A percentile compares a stretch with the other conserved stretches of the same genome.
Conservation (phyloP, 2,797 vertebrate genomes). For the Microctenopoma steveboyesi region DNA sequence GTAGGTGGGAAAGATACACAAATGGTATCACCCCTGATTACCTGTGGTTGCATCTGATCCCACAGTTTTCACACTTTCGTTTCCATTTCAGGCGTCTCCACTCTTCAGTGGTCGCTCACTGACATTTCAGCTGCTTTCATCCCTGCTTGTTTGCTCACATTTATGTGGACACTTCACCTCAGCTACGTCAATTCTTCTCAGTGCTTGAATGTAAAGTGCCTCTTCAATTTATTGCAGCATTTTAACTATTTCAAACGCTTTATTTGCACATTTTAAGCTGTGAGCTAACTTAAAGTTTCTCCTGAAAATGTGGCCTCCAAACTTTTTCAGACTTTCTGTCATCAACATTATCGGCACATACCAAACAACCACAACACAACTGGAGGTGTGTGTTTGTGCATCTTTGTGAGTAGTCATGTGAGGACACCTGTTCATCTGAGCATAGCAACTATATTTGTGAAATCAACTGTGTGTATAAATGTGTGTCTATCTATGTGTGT, state of each 20-base stretch:
- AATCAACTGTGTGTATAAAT: conserved; percentile 52
- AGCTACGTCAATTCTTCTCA: not conserved
- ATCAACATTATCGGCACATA: conserved; percentile 11
- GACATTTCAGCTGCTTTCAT: not conserved
- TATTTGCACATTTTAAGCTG: not conserved
- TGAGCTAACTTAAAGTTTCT: not conserved
- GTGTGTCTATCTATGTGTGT: conserved; percentile 19
- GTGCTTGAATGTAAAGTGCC: not conserved
- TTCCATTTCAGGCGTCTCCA: not conserved
- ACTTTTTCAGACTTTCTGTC: conserved; percentile 11
- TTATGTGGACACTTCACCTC: not conserved
- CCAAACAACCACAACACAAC: conserved; percentile 6
- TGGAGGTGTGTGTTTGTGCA: conserved; percentile 25
- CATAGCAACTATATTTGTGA: conserved; percentile 55
- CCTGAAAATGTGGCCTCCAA: not conserved
- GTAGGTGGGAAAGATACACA: not conserved
- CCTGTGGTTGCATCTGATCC: not conserved
- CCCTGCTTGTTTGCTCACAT: not conserved
- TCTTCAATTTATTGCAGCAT: not conserved
- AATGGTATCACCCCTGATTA: not conserved
- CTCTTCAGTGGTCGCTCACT: not conserved
- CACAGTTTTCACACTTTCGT: not conserved
- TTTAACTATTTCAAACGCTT: not conserved
- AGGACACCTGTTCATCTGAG: conserved; percentile 65
- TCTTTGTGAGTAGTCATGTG: conserved; percentile 43